Evolutionary conservation across 1,140 invertebrate genomes (phyloP), one percentile per base, ranked within the genome.

Genomic region (Aphis gossypii): DNA sequence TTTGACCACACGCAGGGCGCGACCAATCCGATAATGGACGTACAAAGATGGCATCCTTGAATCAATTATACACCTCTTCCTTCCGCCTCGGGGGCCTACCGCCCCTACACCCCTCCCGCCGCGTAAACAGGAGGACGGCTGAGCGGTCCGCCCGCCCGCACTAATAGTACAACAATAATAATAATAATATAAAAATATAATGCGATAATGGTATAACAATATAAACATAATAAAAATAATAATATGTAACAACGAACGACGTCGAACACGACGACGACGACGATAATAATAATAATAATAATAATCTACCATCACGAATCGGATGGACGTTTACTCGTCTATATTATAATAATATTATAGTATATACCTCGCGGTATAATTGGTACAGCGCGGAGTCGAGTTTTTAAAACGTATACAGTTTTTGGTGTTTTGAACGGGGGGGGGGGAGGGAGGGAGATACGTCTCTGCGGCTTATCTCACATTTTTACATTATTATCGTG

Each of bases 21-120:
- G 82, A 93, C 92, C 92, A 93, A 93, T 93, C 82, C 92, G 92
- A 93, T 93, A 93, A 93, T 93, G 92, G 92, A 93, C 92, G 89
- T 93, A 93, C 92, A 93, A 93, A 93, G 92, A 93, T 93, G 92
- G 92, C 92, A 93, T 93, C 92, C 92, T 93, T 44, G 92, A 93
- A 93, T 93, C 92, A 93, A 93, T 93, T 93, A 93, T 93, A 86
- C 92, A 93, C 82, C 92, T 93, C 92, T 93, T 93, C 92, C 92
- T 93, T 93, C 92, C 92, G 92, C 92, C 92, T 41, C 92, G 92
- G 35, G 82, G 48, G 35, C 82, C 82, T 54, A 41, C 60, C 60
- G 60, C 60, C 60, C 60, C 60, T 76, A n/a, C 60, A 54, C 82
- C 92, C 82, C 68, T 6, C 35, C 82, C 60, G 18, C 44, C 41